Evolutionary conservation across 2,113 vertebrate genomes (phyloP), one percentile per base, ranked within the genome.

Genomic region (Stigmatopora argus): DNA sequence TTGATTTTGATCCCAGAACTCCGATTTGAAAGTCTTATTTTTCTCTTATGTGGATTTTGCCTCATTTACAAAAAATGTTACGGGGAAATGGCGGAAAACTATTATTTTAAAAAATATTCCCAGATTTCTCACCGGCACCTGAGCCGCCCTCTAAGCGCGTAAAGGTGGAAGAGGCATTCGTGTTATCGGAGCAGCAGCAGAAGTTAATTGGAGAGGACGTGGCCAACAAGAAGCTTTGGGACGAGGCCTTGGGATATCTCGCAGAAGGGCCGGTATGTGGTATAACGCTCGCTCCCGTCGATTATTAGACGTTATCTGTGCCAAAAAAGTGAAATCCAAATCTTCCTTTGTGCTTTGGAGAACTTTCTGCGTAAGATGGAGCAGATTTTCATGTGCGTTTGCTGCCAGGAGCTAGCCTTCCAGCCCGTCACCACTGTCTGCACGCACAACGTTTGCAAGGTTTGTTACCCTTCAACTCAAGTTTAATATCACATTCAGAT

Each of bases 381-480:
- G 85, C 94, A 97, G 77, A 94, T 92, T 72, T 99, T 99, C 82
- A 99, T 99, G 97, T 99, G 97, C 67, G 94, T 99, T 69, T 99
- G 96, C 92, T 98, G 97, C 90, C 97, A 99, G 90, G 97, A 99
- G 80, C 87, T 99, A 78, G 94, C 96, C 80, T 97, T 92, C 87
- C 94, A 97, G 83, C 96, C 97, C 55, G 88, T 99, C 85, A 98
- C 97, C 88, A 99, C 97, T 46, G 83, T 92, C 85, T 99, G 97
- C 88, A 89, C 94, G 68, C 97, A 99, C 91, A 99, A 94, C 5
- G 94, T 99, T 78, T 99, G 97, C 89, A 99, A 96, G 94, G 97
- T 99, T 83, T 19, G 81, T 90, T 88, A 52, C 18, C 7, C 41
- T 10, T 14, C 35, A 44, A 21, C 15, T 8, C 19, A 1, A 9